Conservation (phyloP, 2,113 vertebrate species). For the Talpa occidentalis region DNA sequence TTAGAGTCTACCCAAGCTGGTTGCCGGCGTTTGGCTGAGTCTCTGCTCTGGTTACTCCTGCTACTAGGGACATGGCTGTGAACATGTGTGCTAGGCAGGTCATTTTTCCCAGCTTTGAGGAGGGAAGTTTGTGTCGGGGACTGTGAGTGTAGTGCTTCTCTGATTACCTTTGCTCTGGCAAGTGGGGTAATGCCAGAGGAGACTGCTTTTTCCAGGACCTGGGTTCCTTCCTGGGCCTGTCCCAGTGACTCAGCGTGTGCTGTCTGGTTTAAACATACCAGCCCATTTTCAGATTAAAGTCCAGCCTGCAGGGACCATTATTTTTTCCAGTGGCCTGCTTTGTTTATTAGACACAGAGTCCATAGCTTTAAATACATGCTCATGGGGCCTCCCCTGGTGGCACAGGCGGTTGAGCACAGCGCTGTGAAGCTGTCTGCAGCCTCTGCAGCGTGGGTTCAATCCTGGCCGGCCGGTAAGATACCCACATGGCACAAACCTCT, state of each 20-base stretch:
- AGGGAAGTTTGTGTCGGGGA: background rate
- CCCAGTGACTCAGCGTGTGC: background rate
- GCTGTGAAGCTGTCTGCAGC: too few species aligned
- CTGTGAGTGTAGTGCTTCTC: background rate
- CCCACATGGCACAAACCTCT: too few species aligned
- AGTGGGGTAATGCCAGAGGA: slow-evolving; percentile 26
- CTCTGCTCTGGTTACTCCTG: background rate
- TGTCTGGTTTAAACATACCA: background rate
- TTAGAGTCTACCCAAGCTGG: too few species aligned
- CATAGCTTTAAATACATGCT: background rate
- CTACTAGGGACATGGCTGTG: background rate
- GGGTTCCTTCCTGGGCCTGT: slow-evolving; percentile 20
- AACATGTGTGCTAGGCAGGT: background rate
- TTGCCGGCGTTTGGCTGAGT: background rate
- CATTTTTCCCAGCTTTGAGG: background rate
- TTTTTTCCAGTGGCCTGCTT: background rate
- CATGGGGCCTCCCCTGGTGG: too few species aligned
- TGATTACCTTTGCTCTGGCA: slow-evolving; percentile 61
- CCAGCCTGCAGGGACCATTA: background rate
- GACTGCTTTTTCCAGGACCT: slow-evolving; percentile 57
- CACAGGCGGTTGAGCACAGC: too few species aligned
- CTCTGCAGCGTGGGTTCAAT: too few species aligned
- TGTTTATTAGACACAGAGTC: background rate
- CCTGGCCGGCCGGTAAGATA: too few species aligned
- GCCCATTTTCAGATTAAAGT: background rate